phyloP scores from a whole-genome alignment of 2,797 vertebrate species.

The Capromys pilorides region DNA sequence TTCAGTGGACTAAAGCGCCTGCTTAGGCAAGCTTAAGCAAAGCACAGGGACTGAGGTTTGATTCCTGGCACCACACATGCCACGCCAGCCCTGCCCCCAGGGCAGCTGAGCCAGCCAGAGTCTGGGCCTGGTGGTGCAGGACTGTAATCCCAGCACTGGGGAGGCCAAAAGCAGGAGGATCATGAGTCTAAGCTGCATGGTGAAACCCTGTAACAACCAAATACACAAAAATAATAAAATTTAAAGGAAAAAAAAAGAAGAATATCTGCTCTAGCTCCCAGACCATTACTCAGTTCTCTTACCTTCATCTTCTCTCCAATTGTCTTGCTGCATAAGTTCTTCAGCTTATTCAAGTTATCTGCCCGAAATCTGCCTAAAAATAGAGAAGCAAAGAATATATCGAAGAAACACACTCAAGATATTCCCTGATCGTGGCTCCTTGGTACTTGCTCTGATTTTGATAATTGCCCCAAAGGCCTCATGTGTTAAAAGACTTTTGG shows the following conservation, averaged over 20 bases:
- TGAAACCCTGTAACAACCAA: too few species aligned
- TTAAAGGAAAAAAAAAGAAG: not conserved
- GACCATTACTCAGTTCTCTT: conserved; percentile 38
- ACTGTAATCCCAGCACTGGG: too few species aligned
- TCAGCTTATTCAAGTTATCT: conserved; percentile 97
- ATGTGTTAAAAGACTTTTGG: not conserved
- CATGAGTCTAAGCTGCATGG: too few species aligned
- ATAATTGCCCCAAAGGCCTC: not conserved
- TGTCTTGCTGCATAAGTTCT: conserved; percentile 98
- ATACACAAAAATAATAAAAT: too few species aligned
- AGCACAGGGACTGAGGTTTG: too few species aligned
- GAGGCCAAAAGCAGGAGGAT: too few species aligned
- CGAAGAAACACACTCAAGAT: not conserved
- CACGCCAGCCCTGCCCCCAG: too few species aligned
- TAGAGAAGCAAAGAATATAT: conserved; percentile 47
- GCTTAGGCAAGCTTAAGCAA: too few species aligned
- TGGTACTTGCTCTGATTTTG: not conserved
- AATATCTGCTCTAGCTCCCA: not conserved
- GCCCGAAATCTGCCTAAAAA: conserved; percentile 94
- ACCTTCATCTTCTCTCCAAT: conserved; percentile 99
- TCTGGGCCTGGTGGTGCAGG: too few species aligned
- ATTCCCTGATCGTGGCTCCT: not conserved
- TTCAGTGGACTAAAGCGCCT: too few species aligned
- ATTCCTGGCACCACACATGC: too few species aligned
- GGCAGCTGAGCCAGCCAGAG: too few species aligned